Percentiles rank a stretch among this genome's conserved stretches.
phyloP scores from a whole-genome alignment of 1,140 invertebrate genomes.

The Drosophila erecta region DNA sequence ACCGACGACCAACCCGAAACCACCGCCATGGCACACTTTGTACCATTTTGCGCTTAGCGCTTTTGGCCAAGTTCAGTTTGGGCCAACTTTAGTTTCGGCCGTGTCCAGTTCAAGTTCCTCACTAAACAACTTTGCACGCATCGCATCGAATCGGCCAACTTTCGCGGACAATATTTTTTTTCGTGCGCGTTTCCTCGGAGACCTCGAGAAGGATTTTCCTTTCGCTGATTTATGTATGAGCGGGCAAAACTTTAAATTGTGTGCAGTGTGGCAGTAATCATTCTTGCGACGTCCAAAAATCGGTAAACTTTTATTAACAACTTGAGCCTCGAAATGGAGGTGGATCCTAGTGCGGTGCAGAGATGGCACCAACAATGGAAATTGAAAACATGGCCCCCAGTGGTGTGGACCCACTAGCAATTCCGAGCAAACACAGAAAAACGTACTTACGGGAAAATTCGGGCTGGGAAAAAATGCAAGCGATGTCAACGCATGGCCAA shows the following conservation, averaged over 20 bases:
- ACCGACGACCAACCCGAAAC: constrained; percentile 23
- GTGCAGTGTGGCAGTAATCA: constrained; percentile 66
- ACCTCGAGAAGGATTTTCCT: constrained; percentile 41
- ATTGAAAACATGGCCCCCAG: constrained; percentile 62
- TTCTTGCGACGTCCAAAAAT: constrained; percentile 64
- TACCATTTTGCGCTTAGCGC: constrained; percentile 51
- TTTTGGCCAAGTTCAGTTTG: constrained; percentile 30
- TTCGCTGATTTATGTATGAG: constrained; percentile 73
- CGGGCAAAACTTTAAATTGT: constrained; percentile 75
- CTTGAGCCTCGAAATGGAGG: constrained; percentile 33
- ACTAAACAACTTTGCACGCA: constrained; percentile 82
- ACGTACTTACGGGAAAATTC: constrained; percentile 24
- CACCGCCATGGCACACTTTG: constrained; percentile 39
- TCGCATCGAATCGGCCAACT: constrained; percentile 55
- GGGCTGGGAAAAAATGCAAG: constrained; percentile 1
- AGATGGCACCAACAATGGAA: constrained; percentile 57
- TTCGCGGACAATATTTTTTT: constrained; percentile 49
- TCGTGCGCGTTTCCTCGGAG: constrained; percentile 4
- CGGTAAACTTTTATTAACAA: constrained; percentile 80
- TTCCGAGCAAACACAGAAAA: constrained; percentile 30
- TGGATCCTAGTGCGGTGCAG: constrained; percentile 3
- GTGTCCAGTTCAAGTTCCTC: constrained; percentile 78
- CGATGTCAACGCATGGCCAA: constrained; percentile 42
- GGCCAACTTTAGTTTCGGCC: constrained; percentile 64
- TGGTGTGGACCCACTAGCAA: constrained; percentile 13